A percentile compares a stretch with the other conserved stretches of the same genome.
These are phyloP conservation scores for Thalassarche chlororhynchos DNA, from an alignment of 2,113 vertebrate genomes.

Conservation along the genomic window DNA sequence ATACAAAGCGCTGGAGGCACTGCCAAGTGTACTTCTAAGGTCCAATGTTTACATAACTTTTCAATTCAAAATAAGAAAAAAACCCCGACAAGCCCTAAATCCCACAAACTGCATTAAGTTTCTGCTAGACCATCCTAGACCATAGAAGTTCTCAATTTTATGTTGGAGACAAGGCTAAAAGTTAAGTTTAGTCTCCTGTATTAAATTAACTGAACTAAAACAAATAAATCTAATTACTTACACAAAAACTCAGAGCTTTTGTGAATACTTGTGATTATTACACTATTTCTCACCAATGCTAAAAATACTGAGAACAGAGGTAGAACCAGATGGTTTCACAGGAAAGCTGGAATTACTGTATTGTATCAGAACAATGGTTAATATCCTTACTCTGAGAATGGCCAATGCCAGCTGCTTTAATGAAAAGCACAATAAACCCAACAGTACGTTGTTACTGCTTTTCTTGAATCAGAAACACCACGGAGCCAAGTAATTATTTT, in stretches of 20 bases:
- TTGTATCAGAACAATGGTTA: constrained; percentile 3
- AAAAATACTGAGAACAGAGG: neutral
- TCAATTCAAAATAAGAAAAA: neutral
- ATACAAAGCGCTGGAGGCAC: neutral
- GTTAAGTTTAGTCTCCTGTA: neutral
- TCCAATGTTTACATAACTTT: neutral
- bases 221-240: neutral
- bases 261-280: neutral
- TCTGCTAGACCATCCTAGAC: neutral
- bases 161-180: neutral
- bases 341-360: neutral
- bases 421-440: constrained; percentile 7
- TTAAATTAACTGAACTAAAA: neutral
- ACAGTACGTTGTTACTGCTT: neutral
- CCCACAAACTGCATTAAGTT: neutral
- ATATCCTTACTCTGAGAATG: neutral
- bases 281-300: neutral
- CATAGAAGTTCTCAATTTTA: neutral
- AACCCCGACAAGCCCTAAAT: neutral
- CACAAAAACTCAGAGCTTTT: neutral
- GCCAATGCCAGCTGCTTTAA: constrained; percentile 14
- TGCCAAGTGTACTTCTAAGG: neutral
- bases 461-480: constrained; percentile 5
- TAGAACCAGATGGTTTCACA: constrained; percentile 7
- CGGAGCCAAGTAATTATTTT: neutral